Percentiles rank a stretch among this genome's conserved stretches.
Evolutionary conservation across 2,888 invertebrate genomes (phyloP).

Genomic region (Odontocolon sp.): DNA sequence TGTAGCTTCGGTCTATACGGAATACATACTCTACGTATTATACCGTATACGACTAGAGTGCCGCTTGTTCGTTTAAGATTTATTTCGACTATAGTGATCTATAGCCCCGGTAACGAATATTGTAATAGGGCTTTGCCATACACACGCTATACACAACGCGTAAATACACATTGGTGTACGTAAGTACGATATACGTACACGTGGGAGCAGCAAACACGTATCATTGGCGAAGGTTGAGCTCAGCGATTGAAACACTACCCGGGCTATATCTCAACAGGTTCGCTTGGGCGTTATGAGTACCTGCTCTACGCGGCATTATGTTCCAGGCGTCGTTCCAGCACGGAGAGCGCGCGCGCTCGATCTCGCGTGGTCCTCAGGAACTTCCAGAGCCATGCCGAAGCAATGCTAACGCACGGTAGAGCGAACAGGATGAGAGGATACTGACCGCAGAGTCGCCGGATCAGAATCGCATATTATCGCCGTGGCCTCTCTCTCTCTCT

Average conservation of each 20-base stretch:
- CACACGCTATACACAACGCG: neutral
- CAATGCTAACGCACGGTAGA: neutral
- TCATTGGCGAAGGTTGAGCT: constrained; percentile 73
- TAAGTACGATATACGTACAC: constrained; percentile 44
- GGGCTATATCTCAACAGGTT: constrained; percentile 79
- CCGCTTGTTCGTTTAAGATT: constrained; percentile 78
- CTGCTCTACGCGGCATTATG: constrained; percentile 77
- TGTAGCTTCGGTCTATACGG: constrained; percentile 8
- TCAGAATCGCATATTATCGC: constrained; percentile 79
- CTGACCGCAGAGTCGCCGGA: constrained; percentile 70
- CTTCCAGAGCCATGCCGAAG: constrained; percentile 22
- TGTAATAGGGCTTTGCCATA: constrained; percentile 75
- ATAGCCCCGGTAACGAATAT: constrained; percentile 78
- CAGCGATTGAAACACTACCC: constrained; percentile 80
- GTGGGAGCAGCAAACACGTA: constrained; percentile 65
- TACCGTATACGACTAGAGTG: constrained; percentile 63
- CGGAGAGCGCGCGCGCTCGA: constrained; percentile 49
- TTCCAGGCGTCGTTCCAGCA: constrained; percentile 73
- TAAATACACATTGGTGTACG: neutral
- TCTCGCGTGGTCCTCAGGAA: constrained; percentile 39
- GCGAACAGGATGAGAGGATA: constrained; percentile 53
- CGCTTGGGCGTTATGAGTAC: constrained; percentile 78
- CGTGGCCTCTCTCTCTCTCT: constrained; percentile 48
- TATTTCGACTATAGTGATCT: constrained; percentile 79
- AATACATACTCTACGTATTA: constrained; percentile 13